Percentiles rank a stretch among this genome's conserved stretches.
Conservation (phyloP, 2,113 vertebrate species). For the Solea senegalensis region DNA sequence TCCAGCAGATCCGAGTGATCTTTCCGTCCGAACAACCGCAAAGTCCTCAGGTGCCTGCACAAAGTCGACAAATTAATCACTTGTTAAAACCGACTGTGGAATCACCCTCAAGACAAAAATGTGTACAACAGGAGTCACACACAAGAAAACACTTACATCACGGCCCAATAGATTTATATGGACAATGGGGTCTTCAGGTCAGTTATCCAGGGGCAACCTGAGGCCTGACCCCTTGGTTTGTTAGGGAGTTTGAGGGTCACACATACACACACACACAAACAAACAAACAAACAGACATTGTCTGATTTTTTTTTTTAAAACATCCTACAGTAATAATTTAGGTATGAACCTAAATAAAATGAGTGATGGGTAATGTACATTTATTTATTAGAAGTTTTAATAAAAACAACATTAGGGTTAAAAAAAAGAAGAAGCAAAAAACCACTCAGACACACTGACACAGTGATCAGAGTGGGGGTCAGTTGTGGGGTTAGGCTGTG, state of each 20-base stretch:
- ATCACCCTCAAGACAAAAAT: background rate
- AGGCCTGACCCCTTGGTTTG: constrained; percentile 63
- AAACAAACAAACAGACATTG: constrained; percentile 3
- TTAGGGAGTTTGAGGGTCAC: constrained; percentile 51
- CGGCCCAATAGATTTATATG: constrained; percentile 59
- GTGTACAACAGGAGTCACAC: constrained; percentile 19
- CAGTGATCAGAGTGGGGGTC: constrained; percentile 67
- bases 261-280: background rate
- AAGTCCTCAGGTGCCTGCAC: no score
- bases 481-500: constrained; percentile 72
- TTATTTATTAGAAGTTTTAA: no score
- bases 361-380: background rate
- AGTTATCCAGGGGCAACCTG: constrained; percentile 63
- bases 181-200: constrained; percentile 62
- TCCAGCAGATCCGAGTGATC: no score
- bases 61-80: no score
- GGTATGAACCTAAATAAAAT: background rate
- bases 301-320: background rate
- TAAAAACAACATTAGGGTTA: background rate
- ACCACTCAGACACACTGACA: constrained; percentile 18
- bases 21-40: no score
- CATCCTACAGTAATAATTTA: background rate
- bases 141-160: constrained; percentile 30
- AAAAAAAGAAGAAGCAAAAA: background rate
- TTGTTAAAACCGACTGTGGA: no score